Conservation (phyloP, 2,888 invertebrate species). For the Athrips mouffetella region DNA sequence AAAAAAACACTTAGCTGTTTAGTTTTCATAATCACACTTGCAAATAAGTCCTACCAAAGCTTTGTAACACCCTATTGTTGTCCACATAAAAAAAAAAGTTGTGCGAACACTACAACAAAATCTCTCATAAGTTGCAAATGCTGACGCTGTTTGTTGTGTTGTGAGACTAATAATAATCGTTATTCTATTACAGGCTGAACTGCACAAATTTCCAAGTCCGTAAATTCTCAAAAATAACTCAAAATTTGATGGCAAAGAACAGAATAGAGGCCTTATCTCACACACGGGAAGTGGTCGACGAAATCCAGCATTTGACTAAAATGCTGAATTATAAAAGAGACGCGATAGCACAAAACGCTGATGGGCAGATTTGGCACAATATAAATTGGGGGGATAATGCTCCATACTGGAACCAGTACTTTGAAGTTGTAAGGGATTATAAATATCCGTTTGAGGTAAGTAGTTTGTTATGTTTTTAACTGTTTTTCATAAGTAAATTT, state of each 20-base stretch:
- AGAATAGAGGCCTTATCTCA: conserved; percentile 48
- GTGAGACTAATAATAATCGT: too few relatives aligned
- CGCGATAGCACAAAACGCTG: conserved; percentile 25
- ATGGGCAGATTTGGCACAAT: conserved; percentile 48
- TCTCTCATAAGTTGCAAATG: too few relatives aligned
- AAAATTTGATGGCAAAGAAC: conserved; percentile 57
- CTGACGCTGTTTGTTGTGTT: too few relatives aligned
- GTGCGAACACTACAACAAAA: too few relatives aligned
- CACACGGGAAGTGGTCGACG: conserved; percentile 56
- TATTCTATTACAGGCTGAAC: conserved; percentile 56
- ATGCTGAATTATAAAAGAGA: conserved; percentile 54
- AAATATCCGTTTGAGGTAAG: conserved; percentile 64
- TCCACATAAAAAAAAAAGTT: too few relatives aligned
- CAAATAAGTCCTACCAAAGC: too few relatives aligned
- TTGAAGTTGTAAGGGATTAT: conserved; percentile 56
- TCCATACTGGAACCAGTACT: conserved; percentile 72
- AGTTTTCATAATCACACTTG: too few relatives aligned
- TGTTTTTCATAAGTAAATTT: too few relatives aligned
- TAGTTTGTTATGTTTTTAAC: conserved; percentile 5
- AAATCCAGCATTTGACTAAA: conserved; percentile 54
- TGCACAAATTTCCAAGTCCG: conserved; percentile 61
- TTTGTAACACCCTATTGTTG: too few relatives aligned
- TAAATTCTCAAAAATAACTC: conserved; percentile 62
- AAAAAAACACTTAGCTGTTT: too few relatives aligned
- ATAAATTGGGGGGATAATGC: conserved; percentile 71